Base-by-base conservation (phyloP, 2,113 vertebrate species). In the Centrocercus urophasianus region DNA sequence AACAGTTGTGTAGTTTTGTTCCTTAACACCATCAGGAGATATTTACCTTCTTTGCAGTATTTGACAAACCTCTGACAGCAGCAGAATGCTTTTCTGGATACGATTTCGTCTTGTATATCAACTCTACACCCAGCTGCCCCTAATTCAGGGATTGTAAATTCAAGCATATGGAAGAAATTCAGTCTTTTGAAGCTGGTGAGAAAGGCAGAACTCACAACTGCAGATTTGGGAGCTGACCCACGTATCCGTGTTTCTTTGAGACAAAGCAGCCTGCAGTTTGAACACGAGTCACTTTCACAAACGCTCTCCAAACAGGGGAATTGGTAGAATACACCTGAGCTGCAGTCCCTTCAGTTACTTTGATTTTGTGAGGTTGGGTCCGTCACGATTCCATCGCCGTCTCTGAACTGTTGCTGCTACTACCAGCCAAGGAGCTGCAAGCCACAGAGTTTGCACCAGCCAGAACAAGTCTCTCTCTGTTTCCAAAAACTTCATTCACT, bases 401-500 rank as follows among this genome's bases (percentile, higher is more conserved):
- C 43, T 97, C 98, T 25, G 85, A 67, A 72, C 95, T 61, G 16
- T 81, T 95, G 89, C 95, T 96, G 75, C 95, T 96, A 34, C 93
- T 91, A 86, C 93, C 47, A 13, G 97, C 88, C 2, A 6, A 28
- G 30, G 97, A 96, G 72, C 84, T 96, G 45, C 50, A 92, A 17
- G 94, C 38, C 12, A 38, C 85, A 2, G 97, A 95, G 61, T 45
- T 97, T n/a, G 95, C 64, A 4, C 84, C 93, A 64, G 98, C 95
- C 25, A 97, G 94, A 82, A 98, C 94, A 47, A 98, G 97, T 47
- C 98, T 98, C 93, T 99, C 98, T 89, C 99, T 98, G 72, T 96
- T 97, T 71, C 99, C 98, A 88, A 99, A 99, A 36, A 97, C 98
- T 96, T 98, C 98, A 5, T 97, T 97, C 95, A 99, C 99, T 99